phyloP scores from a whole-genome alignment of 1,140 invertebrate species.

The Atopsyche davidsoni region DNA sequence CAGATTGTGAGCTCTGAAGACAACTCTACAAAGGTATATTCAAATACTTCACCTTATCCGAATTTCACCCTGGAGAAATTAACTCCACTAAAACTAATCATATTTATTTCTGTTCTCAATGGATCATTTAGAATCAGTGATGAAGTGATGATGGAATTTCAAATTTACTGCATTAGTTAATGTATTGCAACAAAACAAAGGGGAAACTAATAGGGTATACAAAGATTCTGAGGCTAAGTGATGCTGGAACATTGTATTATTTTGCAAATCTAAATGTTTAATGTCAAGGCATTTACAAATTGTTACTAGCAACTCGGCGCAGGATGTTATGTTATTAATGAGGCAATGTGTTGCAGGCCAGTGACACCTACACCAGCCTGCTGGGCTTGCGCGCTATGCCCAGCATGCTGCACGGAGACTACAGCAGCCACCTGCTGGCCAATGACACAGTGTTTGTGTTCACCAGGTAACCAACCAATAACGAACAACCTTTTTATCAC shows the following conservation, averaged over 20 bases:
- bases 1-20: constrained; percentile 39
- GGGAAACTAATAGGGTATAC: too few species aligned
- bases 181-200: too few species aligned
- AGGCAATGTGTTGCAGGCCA: constrained; percentile 3
- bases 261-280: not conserved
- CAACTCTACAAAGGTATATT: constrained; percentile 29
- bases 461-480: constrained; percentile 55
- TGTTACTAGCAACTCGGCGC: not conserved
- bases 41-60: too few species aligned
- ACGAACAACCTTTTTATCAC: too few species aligned
- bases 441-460: constrained; percentile 55
- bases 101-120: too few species aligned
- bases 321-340: not conserved
- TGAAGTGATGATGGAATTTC: too few species aligned
- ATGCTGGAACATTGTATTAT: too few species aligned
- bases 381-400: constrained; percentile 40
- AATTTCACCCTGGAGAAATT: too few species aligned
- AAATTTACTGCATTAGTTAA: too few species aligned
- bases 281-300: not conserved
- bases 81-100: too few species aligned
- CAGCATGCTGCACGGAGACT: constrained; percentile 54
- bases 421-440: constrained; percentile 37
- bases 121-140: too few species aligned
- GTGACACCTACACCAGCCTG: constrained; percentile 34
- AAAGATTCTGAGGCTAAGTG: too few species aligned